Evolutionary conservation across 1,140 invertebrate species (phyloP).

Genomic region (Reticulitermes speratus): DNA sequence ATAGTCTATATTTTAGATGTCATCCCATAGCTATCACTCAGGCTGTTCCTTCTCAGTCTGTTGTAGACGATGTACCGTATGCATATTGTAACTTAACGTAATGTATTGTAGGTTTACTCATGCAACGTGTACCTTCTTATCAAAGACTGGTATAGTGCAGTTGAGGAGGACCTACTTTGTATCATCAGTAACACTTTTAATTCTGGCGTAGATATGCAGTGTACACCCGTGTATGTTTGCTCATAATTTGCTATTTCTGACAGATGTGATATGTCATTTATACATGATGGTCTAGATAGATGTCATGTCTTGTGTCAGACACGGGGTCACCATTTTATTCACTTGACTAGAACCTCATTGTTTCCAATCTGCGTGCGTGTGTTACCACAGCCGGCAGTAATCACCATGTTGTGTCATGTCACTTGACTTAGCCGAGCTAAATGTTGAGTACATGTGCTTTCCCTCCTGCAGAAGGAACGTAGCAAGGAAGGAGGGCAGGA

Average conservation of each 20-base stretch:
- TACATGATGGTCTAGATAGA: neutral
- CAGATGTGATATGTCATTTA: conserved; percentile 8
- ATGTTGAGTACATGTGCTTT: neutral
- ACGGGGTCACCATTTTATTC: conserved; percentile 4
- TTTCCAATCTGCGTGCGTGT: conserved; percentile 23
- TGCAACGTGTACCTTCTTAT: conserved; percentile 32
- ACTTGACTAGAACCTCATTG: conserved; percentile 26
- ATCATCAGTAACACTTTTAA: conserved; percentile 19
- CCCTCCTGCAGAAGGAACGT: too few species aligned
- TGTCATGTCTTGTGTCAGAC: conserved; percentile 6
- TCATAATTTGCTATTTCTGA: conserved; percentile 30
- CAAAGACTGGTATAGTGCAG: conserved; percentile 34
- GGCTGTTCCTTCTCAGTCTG: conserved; percentile 15
- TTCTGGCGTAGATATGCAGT: conserved; percentile 26
- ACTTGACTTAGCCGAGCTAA: neutral
- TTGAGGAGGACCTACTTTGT: conserved; percentile 26
- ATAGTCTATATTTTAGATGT: conserved; percentile 28
- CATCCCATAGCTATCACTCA: conserved; percentile 25
- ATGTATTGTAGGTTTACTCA: conserved; percentile 7
- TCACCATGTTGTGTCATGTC: neutral
- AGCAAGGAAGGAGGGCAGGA: neutral
- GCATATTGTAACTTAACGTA: conserved; percentile 6
- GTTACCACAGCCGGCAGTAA: neutral
- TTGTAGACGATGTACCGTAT: conserved; percentile 6
- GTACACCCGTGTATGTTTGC: conserved; percentile 27